Base-by-base conservation (phyloP, 2,797 vertebrate species). In the Xenentodon cancila region DNA sequence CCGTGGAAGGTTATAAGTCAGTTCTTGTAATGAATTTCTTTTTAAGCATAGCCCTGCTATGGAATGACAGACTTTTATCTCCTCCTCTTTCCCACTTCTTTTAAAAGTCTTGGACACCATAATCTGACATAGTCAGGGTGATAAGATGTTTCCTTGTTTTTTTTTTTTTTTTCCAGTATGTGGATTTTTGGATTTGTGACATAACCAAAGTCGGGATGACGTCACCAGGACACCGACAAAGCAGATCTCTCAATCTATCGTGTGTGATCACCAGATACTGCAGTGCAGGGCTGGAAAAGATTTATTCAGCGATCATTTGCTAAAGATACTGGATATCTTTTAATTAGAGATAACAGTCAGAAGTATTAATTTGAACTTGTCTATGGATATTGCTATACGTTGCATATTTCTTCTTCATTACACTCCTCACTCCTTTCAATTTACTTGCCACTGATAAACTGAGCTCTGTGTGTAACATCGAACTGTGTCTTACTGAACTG, bases 1-100 rank as follows among this genome's bases (percentile, higher is more conserved):
- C 47, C 34, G 52, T 54, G 45, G 87, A 88, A 88, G 82, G 79
- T 88, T 80, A 80, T 73, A 88, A 90, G 91, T 90, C 89, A 88
- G 82, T 88, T 84, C 73, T 55, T 76, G 72, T 85, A 81, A 74
- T 64, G 62, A 77, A 9, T 25, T 64, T 42, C 76, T 80, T 74
- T 82, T 57, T 49, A 71, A 74, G 59, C 67, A 56, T 60, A 68
- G 71, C 70, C 5, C 49, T 50, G 68, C 59, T 64, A 71, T 84
- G 79, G 88, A 88, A 82, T 73, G 68, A 82, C 56, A 76, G 73
- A 69, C 53, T 12, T 12, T 87, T 83, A 84, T 87, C 78, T 73
- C 63, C 60, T 65, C 63, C 42, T 21, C 63, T 53, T 55, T 53
- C 63, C 52, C 64, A 50, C 62, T 57, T 64, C 51, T 58, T 58